phyloP scores from a whole-genome alignment of 2,888 invertebrate genomes.

The Caenorhabditis afra region DNA sequence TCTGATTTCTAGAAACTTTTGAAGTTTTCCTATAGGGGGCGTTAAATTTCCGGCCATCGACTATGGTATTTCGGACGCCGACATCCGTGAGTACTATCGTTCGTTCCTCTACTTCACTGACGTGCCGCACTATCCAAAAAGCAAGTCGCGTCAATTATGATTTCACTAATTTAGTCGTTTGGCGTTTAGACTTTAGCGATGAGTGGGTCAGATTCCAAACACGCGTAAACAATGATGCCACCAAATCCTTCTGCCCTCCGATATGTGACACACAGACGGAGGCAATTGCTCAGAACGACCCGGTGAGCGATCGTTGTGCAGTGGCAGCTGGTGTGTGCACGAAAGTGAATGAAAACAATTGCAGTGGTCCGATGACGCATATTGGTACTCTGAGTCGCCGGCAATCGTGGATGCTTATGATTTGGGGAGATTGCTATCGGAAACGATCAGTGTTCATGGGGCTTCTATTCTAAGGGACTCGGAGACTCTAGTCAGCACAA shows the following conservation, averaged over 20 bases:
- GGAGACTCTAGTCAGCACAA: conserved; percentile 13
- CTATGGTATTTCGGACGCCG: conserved; percentile 37
- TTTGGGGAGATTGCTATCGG: conserved; percentile 52
- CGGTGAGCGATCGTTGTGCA: conserved; percentile 26
- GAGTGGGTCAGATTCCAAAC: conserved; percentile 53
- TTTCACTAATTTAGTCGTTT: conserved; percentile 20
- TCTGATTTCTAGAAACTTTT: not conserved
- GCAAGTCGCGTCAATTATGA: conserved; percentile 15
- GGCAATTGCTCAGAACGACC: conserved; percentile 42
- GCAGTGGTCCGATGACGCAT: conserved; percentile 50
- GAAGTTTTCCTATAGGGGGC: no score
- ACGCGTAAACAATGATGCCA: conserved; percentile 33
- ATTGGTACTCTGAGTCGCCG: conserved; percentile 45
- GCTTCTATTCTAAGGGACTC: conserved; percentile 32
- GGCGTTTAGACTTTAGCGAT: conserved; percentile 56
- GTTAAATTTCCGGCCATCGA: conserved; percentile 7
- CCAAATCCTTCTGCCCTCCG: conserved; percentile 46
- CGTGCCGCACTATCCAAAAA: conserved; percentile 54
- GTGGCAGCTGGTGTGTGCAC: not conserved
- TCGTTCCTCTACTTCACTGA: conserved; percentile 53
- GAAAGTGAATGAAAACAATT: conserved; percentile 26
- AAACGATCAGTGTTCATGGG: conserved; percentile 48
- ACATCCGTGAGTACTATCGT: conserved; percentile 49
- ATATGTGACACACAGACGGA: conserved; percentile 42
- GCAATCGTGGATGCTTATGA: conserved; percentile 56